phyloP scores from a whole-genome alignment of 2,113 vertebrate genomes.

The Ceyx margarethae region DNA sequence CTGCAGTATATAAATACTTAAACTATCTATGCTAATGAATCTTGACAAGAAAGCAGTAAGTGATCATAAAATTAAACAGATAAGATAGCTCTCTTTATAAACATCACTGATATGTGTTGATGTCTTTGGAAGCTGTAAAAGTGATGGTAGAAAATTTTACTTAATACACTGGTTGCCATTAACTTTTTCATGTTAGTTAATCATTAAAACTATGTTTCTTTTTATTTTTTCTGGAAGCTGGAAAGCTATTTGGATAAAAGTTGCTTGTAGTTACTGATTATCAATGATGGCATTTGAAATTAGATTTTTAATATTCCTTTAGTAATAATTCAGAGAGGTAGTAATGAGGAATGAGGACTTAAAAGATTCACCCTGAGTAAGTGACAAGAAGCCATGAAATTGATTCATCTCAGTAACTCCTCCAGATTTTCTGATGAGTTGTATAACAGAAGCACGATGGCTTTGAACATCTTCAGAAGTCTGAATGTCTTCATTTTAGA shows the following conservation, averaged over 20 bases:
- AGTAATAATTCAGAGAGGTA: not conserved
- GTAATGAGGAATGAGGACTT: not conserved
- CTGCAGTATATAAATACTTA: not conserved
- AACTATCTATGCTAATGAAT: not conserved
- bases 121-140: not conserved
- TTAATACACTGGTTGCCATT: not conserved
- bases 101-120: rapidly evolving
- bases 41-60: not conserved
- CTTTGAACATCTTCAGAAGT: not conserved
- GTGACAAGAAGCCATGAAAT: not conserved
- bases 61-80: not conserved
- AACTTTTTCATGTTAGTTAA: not conserved
- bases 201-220: not conserved
- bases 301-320: not conserved
- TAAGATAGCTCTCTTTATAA: not conserved
- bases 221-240: not conserved
- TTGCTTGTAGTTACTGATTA: not conserved
- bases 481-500: not conserved
- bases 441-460: not conserved
- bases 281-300: not conserved
- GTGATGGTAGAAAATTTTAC: not conserved
- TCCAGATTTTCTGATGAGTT: not conserved
- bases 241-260: not conserved
- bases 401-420: not conserved
- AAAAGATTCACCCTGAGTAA: not conserved